Percentiles rank a stretch among this genome's conserved stretches.
These are phyloP conservation scores for Promerops cafer DNA, from an alignment of 2,113 vertebrate genomes.

Conservation along the genomic window DNA sequence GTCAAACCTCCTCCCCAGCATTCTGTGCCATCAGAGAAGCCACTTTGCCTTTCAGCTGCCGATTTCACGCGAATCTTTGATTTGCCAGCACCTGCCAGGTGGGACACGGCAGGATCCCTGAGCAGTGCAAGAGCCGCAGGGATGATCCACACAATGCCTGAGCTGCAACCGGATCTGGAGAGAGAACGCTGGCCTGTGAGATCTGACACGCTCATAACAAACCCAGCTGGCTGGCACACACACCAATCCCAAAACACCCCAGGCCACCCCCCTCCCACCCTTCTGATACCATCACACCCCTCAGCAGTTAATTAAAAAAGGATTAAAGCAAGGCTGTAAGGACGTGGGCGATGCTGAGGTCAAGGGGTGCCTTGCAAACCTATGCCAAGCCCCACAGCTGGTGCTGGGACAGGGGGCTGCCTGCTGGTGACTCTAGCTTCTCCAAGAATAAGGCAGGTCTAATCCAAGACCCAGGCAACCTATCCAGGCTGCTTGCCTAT, in stretches of 20 bases:
- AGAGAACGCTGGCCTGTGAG: background rate
- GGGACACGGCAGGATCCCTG: background rate
- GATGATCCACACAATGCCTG: background rate
- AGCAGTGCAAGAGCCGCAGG: background rate
- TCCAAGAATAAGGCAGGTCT: background rate
- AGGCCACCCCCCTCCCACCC: conserved; percentile 28
- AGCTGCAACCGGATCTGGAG: background rate
- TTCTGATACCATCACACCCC: conserved; percentile 43
- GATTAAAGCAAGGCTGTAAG: conserved; percentile 36
- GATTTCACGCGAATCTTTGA: background rate
- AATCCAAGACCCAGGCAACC: background rate
- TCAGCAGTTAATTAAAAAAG: conserved; percentile 49
- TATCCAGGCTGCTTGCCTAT: fast-evolving
- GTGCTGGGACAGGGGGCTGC: background rate
- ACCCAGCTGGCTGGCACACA: conserved; percentile 35
- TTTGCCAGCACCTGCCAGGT: background rate
- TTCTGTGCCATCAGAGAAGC: background rate
- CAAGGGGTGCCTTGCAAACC: conserved; percentile 15
- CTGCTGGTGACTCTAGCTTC: background rate
- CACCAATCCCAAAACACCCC: conserved; percentile 26
- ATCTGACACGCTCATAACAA: conserved; percentile 31
- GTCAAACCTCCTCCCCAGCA: background rate
- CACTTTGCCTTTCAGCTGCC: background rate
- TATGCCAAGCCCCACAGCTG: background rate
- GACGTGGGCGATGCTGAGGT: conserved; percentile 12